Evolutionary conservation across 2,888 invertebrate genomes (phyloP).

Genomic region (Maniola hyperantus): DNA sequence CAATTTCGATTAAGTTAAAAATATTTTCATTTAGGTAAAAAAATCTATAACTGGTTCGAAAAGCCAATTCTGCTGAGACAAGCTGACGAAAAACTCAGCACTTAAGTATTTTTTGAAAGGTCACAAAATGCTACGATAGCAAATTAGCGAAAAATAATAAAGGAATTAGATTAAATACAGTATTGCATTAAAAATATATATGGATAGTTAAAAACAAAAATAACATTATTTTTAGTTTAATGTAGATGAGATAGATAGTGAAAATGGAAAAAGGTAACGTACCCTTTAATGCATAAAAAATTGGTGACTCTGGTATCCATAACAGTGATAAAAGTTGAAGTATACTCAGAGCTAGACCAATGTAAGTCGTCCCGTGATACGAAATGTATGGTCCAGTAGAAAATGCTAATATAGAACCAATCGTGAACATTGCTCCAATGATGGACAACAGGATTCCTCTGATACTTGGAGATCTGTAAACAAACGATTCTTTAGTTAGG

Average conservation of each 20-base stretch:
- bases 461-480: constrained; percentile 52
- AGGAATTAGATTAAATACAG: no score
- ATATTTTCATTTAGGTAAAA: no score
- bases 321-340: constrained; percentile 32
- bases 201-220: background rate
- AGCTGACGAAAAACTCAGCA: no score
- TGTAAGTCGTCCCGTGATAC: constrained; percentile 43
- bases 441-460: constrained; percentile 52
- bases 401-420: constrained; percentile 49
- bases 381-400: constrained; percentile 47
- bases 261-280: background rate
- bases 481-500: background rate
- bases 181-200: no score
- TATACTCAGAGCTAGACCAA: constrained; percentile 42
- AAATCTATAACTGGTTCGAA: no score
- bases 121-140: no score
- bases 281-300: constrained; percentile 25
- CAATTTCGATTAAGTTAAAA: no score
- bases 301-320: constrained; percentile 27
- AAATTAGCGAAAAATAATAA: no score
- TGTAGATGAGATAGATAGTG: no score
- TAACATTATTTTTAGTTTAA: background rate
- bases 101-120: no score
- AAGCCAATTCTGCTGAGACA: no score
- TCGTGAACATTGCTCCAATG: constrained; percentile 46